Conservation (phyloP, 2,888 invertebrate genomes). For the Brachypalpus laphriformis region DNA sequence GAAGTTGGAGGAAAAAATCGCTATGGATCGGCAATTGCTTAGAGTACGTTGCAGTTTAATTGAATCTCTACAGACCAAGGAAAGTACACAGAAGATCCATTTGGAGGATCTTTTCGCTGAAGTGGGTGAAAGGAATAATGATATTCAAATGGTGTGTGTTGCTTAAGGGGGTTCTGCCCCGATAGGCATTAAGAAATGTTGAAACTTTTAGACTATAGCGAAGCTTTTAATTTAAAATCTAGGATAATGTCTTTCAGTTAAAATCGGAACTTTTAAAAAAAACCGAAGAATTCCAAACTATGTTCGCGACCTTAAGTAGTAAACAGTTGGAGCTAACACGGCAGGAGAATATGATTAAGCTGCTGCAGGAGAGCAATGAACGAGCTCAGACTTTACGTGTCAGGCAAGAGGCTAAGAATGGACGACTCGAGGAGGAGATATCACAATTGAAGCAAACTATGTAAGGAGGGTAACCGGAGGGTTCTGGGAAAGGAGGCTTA, state of each 20-base stretch:
- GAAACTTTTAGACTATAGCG: too few species aligned
- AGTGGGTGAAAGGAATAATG: conserved; percentile 76
- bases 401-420: conserved; percentile 79
- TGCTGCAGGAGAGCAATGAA: conserved; percentile 79
- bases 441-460: conserved; percentile 77
- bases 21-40: conserved; percentile 77
- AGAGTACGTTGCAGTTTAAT: conserved; percentile 78
- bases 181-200: neutral
- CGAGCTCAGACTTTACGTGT: conserved; percentile 77
- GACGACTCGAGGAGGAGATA: conserved; percentile 77
- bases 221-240: neutral
- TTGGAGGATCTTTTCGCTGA: conserved; percentile 78
- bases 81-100: conserved; percentile 76
- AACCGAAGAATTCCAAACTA: conserved; percentile 78
- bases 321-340: conserved; percentile 79
- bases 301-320: conserved; percentile 76
- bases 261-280: conserved; percentile 78
- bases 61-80: conserved; percentile 78
- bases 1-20: conserved; percentile 77
- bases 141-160: conserved; percentile 52
- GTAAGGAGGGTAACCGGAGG: conserved; percentile 77
- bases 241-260: conserved; percentile 75
- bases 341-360: conserved; percentile 79
- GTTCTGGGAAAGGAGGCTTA: conserved; percentile 2
- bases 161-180: neutral